A percentile compares a stretch with the other conserved stretches of the same genome.
These are phyloP conservation scores for Pseudomyrmex sp. DNA, from an alignment of 1,140 invertebrate genomes.

Conservation along the genomic window DNA sequence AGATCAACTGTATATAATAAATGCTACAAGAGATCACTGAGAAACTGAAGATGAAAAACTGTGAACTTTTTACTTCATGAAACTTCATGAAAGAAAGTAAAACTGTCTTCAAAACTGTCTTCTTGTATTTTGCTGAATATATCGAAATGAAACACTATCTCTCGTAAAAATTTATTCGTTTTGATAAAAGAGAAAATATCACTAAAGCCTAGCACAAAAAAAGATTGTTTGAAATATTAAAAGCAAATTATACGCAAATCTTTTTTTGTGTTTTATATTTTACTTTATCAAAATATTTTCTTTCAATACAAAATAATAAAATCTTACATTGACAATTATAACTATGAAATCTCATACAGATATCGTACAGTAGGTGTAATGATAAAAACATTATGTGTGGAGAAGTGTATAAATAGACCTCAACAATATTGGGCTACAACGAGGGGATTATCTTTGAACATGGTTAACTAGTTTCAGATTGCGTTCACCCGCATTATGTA, in stretches of 20 bases:
- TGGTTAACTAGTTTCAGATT: neutral
- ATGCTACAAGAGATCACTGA: constrained; percentile 11
- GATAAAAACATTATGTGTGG: neutral
- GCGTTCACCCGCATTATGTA: neutral
- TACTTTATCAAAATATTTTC: neutral
- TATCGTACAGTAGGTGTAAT: neutral
- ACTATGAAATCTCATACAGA: neutral
- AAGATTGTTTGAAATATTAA: neutral
- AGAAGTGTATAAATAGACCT: neutral
- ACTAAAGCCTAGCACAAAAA: neutral
- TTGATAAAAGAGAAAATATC: constrained; percentile 30
- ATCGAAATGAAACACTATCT: constrained; percentile 32
- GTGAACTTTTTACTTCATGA: neutral
- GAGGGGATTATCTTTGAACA: neutral
- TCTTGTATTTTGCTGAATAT: constrained; percentile 5
- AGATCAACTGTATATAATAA: constrained; percentile 20
- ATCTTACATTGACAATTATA: neutral
- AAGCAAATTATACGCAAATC: neutral
- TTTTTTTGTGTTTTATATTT: neutral
- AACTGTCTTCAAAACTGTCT: constrained; percentile 11
- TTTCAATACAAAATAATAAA: neutral
- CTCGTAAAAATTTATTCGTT: neutral
- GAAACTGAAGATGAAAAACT: constrained; percentile 11
- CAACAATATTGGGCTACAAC: neutral
- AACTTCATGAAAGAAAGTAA: neutral